Evolutionary conservation across 2,797 vertebrate species (phyloP), one percentile per base, ranked within the genome.

Genomic region (Parauchenoglanis ngamensis): DNA sequence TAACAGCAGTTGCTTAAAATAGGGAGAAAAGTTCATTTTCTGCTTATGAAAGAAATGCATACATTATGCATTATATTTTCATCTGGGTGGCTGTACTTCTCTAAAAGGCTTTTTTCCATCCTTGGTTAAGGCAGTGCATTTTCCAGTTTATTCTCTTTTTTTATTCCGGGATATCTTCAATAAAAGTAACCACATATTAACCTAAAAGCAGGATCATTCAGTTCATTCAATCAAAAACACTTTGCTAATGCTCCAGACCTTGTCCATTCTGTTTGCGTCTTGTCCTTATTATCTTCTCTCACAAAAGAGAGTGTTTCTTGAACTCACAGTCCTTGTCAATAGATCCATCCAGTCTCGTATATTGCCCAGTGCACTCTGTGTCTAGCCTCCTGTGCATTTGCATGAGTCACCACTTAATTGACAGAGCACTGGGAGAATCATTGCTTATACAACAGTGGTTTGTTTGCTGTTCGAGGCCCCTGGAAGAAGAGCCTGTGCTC

Each of bases 341-440:
- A 79, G 76, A 81, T 44, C 54, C 70, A 85, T 40, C 49, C 70
- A 44, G 76, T 12, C 82, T 80, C 28, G 8, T 57, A 59, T 76
- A 77, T 77, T 87, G 52, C 78, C 52, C 44, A 44, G 40, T 80
- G 54, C 49, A 57, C 54, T 77, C 49, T 49, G 68, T 40, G 59
- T 88, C 57, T 86, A 54, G 81, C 79, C 35, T 85, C 65, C 49
- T 57, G 84, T 88, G 84, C 84, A 89, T 89, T 86, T 87, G 79
- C 72, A 91, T 80, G 40, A 63, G 90, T 93, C 87, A 61, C 84
- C 40, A 82, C 87, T 87, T 92, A 93, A 95, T 93, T 94, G 91
- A 94, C 88, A 59, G 88, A 85, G 83, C 72, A 67, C 75, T 81
- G 92, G 90, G 76, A 3, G 87, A 88, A 90, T 91, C 79, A 73